Evolutionary conservation across 2,888 invertebrate species (phyloP), one percentile per base, ranked within the genome.

Genomic region (Drosophila ustulata): DNA sequence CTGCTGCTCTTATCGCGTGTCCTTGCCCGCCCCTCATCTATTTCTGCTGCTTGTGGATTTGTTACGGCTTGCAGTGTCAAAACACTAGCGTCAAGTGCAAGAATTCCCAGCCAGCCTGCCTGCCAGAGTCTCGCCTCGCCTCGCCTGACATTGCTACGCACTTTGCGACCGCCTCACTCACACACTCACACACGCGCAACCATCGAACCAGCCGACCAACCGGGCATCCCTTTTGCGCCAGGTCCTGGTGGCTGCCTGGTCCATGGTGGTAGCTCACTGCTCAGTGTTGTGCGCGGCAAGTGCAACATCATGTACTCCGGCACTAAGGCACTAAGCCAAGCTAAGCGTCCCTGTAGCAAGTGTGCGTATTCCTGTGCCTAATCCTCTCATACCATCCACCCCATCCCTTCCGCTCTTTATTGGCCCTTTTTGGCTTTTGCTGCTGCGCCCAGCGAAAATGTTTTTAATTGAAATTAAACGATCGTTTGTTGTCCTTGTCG

Each of bases 381-480:
- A 72, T 66, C 62, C 71, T 51, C 71, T 56, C 64, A 45, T 4
- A 13, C 53, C 65, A 25, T 47, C 52, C 25, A 18, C 30, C 6
- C 25, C 65, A 25, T 47, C 52, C 25, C 23, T 28, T 5, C 25
- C 18, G 23, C 45, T 23, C 23, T 25, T 7, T 11, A n/a, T 47
- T 75, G 75, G 82, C 87, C 79, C 82, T 88, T 79, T 91, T 90
- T 91, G 90, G 90, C 90, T 90, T 91, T 89, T 78, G 84, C 62
- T 11, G 70, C 78, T 78, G 65, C 66, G 78, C 75, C 75, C 77
- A 82, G 86, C 39, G 80, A 80, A 82, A 91, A 91, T 90, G 88
- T 89, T 91, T 91, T 90, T 91, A 91, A 91, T 92, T 91, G 90
- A 91, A 91, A 90, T 91, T 91, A 91, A 91, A 92, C 88, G 91